Conservation (phyloP, 2,797 vertebrate species). For the Cuculus canorus region DNA sequence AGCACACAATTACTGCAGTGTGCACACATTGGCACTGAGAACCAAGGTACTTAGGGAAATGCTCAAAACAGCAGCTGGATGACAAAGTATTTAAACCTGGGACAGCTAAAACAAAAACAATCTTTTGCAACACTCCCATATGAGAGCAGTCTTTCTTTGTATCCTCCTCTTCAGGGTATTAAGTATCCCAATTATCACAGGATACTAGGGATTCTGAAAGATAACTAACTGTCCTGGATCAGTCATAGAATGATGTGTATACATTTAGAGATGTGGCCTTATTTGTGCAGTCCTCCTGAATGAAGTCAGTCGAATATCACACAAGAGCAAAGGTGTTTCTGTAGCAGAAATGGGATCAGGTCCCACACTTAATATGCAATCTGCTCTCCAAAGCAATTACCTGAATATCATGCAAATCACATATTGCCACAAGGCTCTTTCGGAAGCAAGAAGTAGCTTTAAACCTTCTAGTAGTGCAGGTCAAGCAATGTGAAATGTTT, state of each 20-base stretch:
- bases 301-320: slow-evolving; percentile 24
- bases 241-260: slow-evolving; percentile 42
- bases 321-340: slow-evolving; percentile 23
- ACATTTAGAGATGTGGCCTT: slow-evolving; percentile 18
- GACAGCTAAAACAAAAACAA: slow-evolving; percentile 5
- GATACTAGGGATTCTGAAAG: slow-evolving; percentile 15
- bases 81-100: not conserved
- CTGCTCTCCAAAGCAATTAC: not conserved
- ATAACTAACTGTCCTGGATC: slow-evolving; percentile 54
- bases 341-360: slow-evolving; percentile 24
- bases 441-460: not conserved
- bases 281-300: not conserved
- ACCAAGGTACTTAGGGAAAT: not conserved
- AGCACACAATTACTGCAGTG: slow-evolving; percentile 51
- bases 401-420: slow-evolving; percentile 4
- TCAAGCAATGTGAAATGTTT: not conserved
- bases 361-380: slow-evolving; percentile 33
- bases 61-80: not conserved
- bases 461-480: not conserved
- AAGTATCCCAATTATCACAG: not conserved
- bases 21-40: slow-evolving; percentile 7
- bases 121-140: not conserved
- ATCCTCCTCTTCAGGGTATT: not conserved
- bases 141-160: not conserved
- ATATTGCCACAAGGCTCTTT: not conserved